These are phyloP conservation scores for Xestia sexstrigata DNA, from an alignment of 2,888 invertebrate genomes.

Conservation along the genomic window DNA sequence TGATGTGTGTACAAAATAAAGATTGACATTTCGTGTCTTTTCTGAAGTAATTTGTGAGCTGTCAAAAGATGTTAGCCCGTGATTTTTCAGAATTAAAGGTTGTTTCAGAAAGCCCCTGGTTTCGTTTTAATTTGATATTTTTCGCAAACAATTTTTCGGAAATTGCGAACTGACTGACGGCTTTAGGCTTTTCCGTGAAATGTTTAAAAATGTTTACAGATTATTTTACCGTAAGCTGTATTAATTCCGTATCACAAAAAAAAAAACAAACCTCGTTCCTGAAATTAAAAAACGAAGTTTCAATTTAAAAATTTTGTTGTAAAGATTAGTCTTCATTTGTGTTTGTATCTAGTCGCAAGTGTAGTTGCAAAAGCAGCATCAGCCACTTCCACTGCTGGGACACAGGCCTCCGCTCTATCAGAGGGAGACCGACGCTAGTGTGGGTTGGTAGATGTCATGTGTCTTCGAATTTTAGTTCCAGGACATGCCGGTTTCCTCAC, in stretches of 20 bases:
- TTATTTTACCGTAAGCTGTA: slow-evolving; percentile 5
- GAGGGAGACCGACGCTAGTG: not conserved
- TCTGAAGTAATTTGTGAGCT: slow-evolving; percentile 46
- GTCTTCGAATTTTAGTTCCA: not conserved
- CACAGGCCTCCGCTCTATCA: not conserved
- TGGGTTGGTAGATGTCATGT: not conserved
- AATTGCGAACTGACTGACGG: slow-evolving; percentile 23
- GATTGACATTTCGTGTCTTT: slow-evolving; percentile 37
- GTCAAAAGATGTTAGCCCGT: slow-evolving; percentile 45
- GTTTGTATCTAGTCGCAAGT: not conserved
- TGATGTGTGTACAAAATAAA: too few relatives aligned
- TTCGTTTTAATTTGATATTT: slow-evolving; percentile 53
- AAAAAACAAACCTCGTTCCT: not conserved
- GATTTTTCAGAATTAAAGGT: slow-evolving; percentile 57
- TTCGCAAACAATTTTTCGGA: slow-evolving; percentile 32
- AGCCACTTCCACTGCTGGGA: not conserved
- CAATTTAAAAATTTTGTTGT: not conserved
- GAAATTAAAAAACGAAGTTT: not conserved
- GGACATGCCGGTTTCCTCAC: not conserved
- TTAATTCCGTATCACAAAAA: not conserved
- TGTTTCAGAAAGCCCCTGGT: slow-evolving; percentile 36
- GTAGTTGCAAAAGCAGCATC: not conserved
- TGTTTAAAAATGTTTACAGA: slow-evolving; percentile 13
- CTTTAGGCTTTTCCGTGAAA: slow-evolving; percentile 15
- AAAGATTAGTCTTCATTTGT: not conserved